Evolutionary conservation across 2,797 vertebrate genomes (phyloP), one percentile per base, ranked within the genome.

Genomic region (Lophotriccus pileatus): DNA sequence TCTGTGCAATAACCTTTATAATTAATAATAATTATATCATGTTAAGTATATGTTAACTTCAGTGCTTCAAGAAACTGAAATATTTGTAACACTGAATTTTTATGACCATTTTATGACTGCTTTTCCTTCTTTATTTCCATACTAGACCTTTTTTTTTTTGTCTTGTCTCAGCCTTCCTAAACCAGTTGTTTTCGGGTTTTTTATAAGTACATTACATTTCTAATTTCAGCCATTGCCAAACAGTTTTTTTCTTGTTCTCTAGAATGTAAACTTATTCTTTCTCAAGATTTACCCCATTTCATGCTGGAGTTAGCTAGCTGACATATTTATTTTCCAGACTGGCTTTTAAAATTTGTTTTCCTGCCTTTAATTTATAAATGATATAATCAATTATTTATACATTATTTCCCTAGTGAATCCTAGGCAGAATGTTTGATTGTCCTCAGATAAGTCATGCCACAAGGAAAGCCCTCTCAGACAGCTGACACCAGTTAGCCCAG

Each of bases 351-450:
- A 89, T 97, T 97, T 97, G 72, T 96, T 97, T 97, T 94, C 77
- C 69, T 92, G 94, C 83, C 83, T 87, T 94, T 95, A 97, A 97
- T 98, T 97, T 97, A 96, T 97, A 97, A 97, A 97, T 95, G 4
- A 95, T 94, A 89, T 86, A 87, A 97, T 97, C 84, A 96, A 96
- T 97, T 97, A 97, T 97, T 96, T 95, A 97, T 93, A 76, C 69
- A 30, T 95, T 91, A 77, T 97, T 97, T 97, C 96, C 97, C 97
- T 87, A 80, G 86, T 80, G 96, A 96, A 84, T 92, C 79, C 87
- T 90, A 94, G 93, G 77, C 53, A 74, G 95, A 88, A 67, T 93
- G 86, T 91, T 81, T 97, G 95, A 96, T 96, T 94, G 95, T 91
- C 90, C 83, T 95, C 92, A 89, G 53, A 72, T 68, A 90, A 93